Conservation (phyloP, 2,113 vertebrate species). For the Mystacornis crossleyi region DNA sequence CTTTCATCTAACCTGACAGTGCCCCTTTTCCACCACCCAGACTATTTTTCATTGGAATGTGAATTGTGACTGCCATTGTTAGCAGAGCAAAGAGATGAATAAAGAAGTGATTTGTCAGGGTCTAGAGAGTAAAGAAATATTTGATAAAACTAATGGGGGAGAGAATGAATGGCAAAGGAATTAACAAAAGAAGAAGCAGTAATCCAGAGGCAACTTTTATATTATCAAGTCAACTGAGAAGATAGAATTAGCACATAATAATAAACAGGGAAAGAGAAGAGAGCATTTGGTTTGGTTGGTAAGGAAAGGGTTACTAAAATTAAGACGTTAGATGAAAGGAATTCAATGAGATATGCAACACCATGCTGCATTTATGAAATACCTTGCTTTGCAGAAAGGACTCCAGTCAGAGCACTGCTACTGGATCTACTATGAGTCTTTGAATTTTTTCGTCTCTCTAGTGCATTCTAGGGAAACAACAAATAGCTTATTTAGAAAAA, state of each 20-base stretch:
- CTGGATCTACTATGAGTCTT: constrained; percentile 82
- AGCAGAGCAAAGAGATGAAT: background rate
- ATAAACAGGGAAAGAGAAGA: background rate
- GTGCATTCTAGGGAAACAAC: constrained; percentile 82
- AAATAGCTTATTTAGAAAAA: background rate
- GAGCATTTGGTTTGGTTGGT: background rate
- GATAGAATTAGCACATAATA: background rate
- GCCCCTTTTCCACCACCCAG: background rate
- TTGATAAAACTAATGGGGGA: background rate
- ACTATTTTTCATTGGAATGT: background rate
- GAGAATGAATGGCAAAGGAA: background rate
- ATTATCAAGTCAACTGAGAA: background rate
- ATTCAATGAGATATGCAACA: background rate
- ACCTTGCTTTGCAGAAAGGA: constrained; percentile 98
- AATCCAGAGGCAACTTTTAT: background rate
- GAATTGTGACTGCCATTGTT: background rate
- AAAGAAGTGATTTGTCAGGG: constrained; percentile 16
- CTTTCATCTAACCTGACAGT: background rate
- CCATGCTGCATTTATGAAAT: background rate
- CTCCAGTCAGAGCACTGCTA: constrained; percentile 90
- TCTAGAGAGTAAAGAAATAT: background rate
- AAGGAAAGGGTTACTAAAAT: background rate
- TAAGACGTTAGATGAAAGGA: background rate
- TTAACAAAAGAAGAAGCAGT: background rate
- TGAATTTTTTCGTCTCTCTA: constrained; percentile 89